Evolutionary conservation across 2,888 invertebrate genomes (phyloP), one percentile per base, ranked within the genome.

Genomic region (Callosobruchus maculatus): DNA sequence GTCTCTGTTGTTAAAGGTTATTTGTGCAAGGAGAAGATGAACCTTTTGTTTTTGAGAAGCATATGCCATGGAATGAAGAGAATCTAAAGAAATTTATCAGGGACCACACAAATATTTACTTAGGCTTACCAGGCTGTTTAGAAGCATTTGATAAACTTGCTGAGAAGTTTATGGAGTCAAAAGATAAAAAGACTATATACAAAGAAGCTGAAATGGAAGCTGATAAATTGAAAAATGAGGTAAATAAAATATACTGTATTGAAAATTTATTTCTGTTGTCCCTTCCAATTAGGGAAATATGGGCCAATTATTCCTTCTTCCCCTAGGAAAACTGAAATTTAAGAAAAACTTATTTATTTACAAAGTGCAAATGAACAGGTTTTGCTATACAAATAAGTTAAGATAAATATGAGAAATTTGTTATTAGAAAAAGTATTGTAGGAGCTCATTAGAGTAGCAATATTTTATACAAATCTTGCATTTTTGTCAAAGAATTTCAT

Each of bases 121-220:
- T 98, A 21, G 96, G 95, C 73, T 88, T 96, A 67, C 95, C 96
- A 1, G 97, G 96, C 0, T 98, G 97, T 83, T 87, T 97, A 0
- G 93, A 94, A 84, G 89, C 92, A 30, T 93, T 96, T 78, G 97
- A 98, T 85, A 90, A 90, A 75, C 87, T 96, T n/a, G 93, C 95
- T 0, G 88, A 89, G 68, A 91, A 93, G 80, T 98, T 97, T 84
- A 89, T 89, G 76, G 85, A 89, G 2, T 85, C 88, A 20, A 87
- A 87, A 67, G 83, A 88, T 74, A 77, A 89, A 80, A 76, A 79
- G 31, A 72, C 26, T 22, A 71, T 81, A 18, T 71, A 89, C 4
- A 87, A 89, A 77, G 87, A 89, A 75, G 83, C 87, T 70, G 88
- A 89, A 76, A 83, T 84, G n/a, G 74, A 83, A 68, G 74, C 78